Evolutionary conservation across 2,888 invertebrate species (phyloP), one percentile per base, ranked within the genome.

Genomic region (Erebia epiphron): DNA sequence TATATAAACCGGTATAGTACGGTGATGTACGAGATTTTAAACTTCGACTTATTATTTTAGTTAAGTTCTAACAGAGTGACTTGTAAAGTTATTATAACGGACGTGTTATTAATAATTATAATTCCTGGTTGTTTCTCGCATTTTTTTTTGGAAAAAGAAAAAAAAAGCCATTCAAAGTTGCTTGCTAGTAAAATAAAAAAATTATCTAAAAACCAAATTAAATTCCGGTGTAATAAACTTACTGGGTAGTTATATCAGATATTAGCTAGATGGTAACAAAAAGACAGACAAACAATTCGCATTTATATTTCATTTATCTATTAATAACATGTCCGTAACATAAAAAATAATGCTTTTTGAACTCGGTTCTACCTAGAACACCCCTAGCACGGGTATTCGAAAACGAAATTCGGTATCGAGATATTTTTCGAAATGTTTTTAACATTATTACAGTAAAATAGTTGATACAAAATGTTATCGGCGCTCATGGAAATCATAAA

Each of bases 41-140:
- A 58, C 57, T 61, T n/a, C 46, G 73, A 73, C 71, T 67, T 70
- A 46, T 49, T 43, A 26, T 18, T 60, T 58, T 18, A 16, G 7
- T n/a, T 67, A 73, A 67, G 66, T 71, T 73, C 70, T 67, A 73
- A 68, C 66, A 67, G 10, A 35, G 63, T 67, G 71, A 73, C 73
- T 67, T 70, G 58, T 64, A 64, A 60, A 66, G 64, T 58, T 43
- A 41, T 43, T 41, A 41, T 72, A 35, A 18, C 18, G 68, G 65
- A 64, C 52, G 43, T 66, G 70, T 18, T 66, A 62, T 66, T 18
- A 46, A 46, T 46, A 11, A 10, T 11, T 26, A 46, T 46, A 13
- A 35, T 35, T 35, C 35, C 35, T 35, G 7, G 5, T 35, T 7
- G 35, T 7, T 7, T 35, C 35, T 35, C 7, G 35, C 7, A 35